phyloP scores from a whole-genome alignment of 2,888 invertebrate species.

The Eristalinus aeneus region DNA sequence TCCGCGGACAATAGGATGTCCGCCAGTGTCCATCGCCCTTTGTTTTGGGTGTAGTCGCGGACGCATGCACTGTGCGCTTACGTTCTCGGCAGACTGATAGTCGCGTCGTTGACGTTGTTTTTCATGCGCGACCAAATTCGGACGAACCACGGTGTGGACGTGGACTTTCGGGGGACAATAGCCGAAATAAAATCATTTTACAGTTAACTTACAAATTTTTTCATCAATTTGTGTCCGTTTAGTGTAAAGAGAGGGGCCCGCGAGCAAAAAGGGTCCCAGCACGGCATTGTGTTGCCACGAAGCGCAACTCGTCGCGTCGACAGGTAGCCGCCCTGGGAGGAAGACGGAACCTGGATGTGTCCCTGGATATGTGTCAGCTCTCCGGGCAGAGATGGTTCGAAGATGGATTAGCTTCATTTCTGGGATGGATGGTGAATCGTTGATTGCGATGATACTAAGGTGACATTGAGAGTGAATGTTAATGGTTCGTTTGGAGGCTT shows the following conservation, averaged over 20 bases:
- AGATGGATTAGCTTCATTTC: slow-evolving; percentile 80
- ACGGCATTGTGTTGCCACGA: slow-evolving; percentile 47
- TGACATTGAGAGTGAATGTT: slow-evolving; percentile 71
- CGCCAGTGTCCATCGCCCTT: slow-evolving; percentile 64
- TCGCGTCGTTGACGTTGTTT: slow-evolving; percentile 46
- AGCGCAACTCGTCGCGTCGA: neutral
- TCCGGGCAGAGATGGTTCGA: slow-evolving; percentile 50
- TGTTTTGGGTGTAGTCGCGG: slow-evolving; percentile 52
- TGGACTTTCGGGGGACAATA: slow-evolving; percentile 57
- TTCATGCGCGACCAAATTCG: slow-evolving; percentile 43
- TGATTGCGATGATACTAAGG: slow-evolving; percentile 70
- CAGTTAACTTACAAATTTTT: slow-evolving; percentile 73
- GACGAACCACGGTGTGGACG: slow-evolving; percentile 30
- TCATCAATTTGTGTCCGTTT: slow-evolving; percentile 73
- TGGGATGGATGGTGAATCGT: slow-evolving; percentile 70
- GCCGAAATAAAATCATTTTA: slow-evolving; percentile 71
- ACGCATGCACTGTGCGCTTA: neutral
- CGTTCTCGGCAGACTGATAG: slow-evolving; percentile 63
- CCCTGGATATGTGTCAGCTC: neutral
- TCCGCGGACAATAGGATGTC: slow-evolving; percentile 72
- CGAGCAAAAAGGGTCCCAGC: slow-evolving; percentile 49
- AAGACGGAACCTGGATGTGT: slow-evolving; percentile 23
- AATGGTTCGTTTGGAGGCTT: slow-evolving; percentile 59
- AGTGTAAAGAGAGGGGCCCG: slow-evolving; percentile 65
- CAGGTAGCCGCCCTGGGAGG: neutral